A percentile compares a stretch with the other conserved stretches of the same genome.
Evolutionary conservation across 1,140 invertebrate genomes (phyloP).

Genomic region (Zophobas morio): DNA sequence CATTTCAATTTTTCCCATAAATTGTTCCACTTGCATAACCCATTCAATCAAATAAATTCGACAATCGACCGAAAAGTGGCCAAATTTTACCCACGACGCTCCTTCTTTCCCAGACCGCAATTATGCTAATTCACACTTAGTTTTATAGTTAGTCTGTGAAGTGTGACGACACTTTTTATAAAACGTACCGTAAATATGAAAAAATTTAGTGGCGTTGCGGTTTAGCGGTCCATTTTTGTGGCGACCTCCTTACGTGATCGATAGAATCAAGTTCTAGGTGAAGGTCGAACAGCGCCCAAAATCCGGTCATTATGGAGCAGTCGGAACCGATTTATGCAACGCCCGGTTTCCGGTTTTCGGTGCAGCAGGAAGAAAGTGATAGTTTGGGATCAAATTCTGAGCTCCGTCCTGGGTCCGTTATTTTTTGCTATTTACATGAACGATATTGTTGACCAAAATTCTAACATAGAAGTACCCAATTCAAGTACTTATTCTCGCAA

Average conservation of each 20-base stretch:
- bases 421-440: too few species aligned
- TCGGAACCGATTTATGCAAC: neutral
- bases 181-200: slow-evolving; percentile 15
- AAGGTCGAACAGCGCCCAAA: slow-evolving; percentile 23
- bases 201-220: neutral
- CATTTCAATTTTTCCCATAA: slow-evolving; percentile 10
- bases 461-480: too few species aligned
- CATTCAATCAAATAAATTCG: neutral
- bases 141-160: slow-evolving; percentile 1
- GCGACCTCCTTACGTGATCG: slow-evolving; percentile 14
- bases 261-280: slow-evolving; percentile 18
- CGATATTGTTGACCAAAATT: too few species aligned
- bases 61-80: neutral
- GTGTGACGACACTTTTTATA: slow-evolving; percentile 8
- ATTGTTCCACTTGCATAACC: neutral
- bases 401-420: too few species aligned
- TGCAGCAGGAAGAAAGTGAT: too few species aligned
- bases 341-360: neutral
- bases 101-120: neutral
- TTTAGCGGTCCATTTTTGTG: slow-evolving; percentile 21
- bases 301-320: neutral
- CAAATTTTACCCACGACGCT: neutral
- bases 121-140: neutral
- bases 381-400: too few species aligned
- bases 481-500: too few species aligned